Evolutionary conservation across 92 coral and sea anemone species (phyloP).

Genomic region (Epizoanthus stellaris): DNA sequence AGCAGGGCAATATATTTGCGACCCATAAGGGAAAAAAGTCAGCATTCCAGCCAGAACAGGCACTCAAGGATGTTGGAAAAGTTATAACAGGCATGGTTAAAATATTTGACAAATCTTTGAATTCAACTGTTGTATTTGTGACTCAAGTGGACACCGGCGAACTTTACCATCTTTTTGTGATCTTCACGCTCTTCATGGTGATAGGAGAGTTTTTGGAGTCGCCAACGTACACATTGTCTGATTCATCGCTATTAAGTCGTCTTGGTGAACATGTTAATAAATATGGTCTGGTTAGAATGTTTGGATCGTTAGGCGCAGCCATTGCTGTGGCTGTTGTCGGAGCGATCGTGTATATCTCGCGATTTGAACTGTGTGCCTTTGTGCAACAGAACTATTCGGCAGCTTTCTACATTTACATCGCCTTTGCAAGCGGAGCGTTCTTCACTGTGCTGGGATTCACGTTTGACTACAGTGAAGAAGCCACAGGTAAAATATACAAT

Average conservation of each 20-base stretch:
- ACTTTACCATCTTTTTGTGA: slow-evolving; percentile 54
- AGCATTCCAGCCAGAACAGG: not conserved
- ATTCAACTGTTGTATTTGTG: slow-evolving; percentile 39
- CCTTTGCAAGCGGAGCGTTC: slow-evolving; percentile 21
- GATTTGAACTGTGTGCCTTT: slow-evolving; percentile 36
- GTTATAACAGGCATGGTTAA: not conserved
- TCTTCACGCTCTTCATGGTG: slow-evolving; percentile 53
- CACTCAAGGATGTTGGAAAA: not conserved
- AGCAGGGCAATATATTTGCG: too few relatives aligned
- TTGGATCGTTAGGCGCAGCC: slow-evolving; percentile 64
- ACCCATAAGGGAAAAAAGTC: not conserved
- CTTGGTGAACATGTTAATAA: slow-evolving; percentile 46
- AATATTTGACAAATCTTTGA: slow-evolving; percentile 13
- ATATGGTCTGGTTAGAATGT: slow-evolving; percentile 59
- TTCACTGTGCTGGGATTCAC: slow-evolving; percentile 31
- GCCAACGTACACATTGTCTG: slow-evolving; percentile 60
- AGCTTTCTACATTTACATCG: slow-evolving; percentile 24
- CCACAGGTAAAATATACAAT: not conserved
- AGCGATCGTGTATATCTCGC: slow-evolving; percentile 10
- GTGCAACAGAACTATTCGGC: slow-evolving; percentile 36
- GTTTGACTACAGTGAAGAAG: slow-evolving; percentile 15
- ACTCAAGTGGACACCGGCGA: slow-evolving; percentile 50
- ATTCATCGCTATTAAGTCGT: slow-evolving; percentile 50
- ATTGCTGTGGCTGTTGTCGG: slow-evolving; percentile 55
- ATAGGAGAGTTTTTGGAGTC: slow-evolving; percentile 64